Evolutionary conservation across 1,140 invertebrate species (phyloP).

Genomic region (Carposina sasakii): DNA sequence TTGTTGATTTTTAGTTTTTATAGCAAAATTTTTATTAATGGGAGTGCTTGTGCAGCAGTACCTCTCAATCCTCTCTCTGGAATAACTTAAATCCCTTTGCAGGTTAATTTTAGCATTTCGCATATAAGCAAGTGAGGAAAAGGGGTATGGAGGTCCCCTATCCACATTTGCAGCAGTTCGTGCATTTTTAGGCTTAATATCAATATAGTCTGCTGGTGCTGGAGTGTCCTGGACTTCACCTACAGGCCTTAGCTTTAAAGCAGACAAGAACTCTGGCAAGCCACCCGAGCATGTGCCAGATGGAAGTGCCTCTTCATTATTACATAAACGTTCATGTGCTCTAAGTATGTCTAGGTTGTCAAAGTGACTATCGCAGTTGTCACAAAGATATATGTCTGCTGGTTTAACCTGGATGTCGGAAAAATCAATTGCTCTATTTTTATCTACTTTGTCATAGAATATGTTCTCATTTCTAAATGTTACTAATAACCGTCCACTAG

Average conservation of each 20-base stretch:
- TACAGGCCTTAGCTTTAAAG: constrained; percentile 43
- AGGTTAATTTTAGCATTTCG: constrained; percentile 48
- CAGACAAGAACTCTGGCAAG: constrained; percentile 51
- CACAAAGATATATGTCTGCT: constrained; percentile 81
- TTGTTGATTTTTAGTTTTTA: constrained; percentile 54
- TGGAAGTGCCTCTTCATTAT: constrained; percentile 44
- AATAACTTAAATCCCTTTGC: constrained; percentile 46
- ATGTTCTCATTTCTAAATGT: constrained; percentile 85
- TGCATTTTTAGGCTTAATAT: constrained; percentile 35
- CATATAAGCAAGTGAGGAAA: constrained; percentile 64
- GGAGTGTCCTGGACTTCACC: constrained; percentile 18
- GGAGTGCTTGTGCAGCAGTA: constrained; percentile 51
- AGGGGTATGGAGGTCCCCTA: constrained; percentile 61
- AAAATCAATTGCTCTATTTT: constrained; percentile 12
- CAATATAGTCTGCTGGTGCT: constrained; percentile 22
- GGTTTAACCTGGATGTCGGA: constrained; percentile 35
- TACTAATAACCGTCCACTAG: constrained; percentile 77
- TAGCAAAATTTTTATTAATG: constrained; percentile 51
- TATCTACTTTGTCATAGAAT: constrained; percentile 72
- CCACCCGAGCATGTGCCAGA: constrained; percentile 37
- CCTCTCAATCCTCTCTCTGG: constrained; percentile 59
- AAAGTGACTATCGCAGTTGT: constrained; percentile 79
- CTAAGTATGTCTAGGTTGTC: constrained; percentile 55
- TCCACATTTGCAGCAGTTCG: constrained; percentile 51
- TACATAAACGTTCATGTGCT: constrained; percentile 65